Evolutionary conservation across 1,140 invertebrate genomes (phyloP), one percentile per base, ranked within the genome.

Genomic region (Physella acuta): DNA sequence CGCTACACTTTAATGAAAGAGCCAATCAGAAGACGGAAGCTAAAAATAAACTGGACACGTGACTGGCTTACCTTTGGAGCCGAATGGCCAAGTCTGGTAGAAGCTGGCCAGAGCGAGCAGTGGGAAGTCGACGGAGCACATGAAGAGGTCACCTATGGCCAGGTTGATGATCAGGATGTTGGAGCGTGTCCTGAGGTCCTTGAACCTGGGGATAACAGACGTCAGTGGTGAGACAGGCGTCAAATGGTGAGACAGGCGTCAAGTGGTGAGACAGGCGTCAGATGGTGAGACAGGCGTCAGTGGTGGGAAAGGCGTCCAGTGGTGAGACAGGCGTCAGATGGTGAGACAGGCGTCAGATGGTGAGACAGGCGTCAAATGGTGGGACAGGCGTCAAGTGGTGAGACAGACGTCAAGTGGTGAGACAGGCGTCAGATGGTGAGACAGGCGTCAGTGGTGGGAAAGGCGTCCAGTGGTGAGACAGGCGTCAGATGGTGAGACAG

Each of bases 101-200:
- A 72, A 72, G 24, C 60, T 65, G 20, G 73, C 67, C 24, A 24
- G 44, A 16, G 67, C 66, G 26, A 70, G 52, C 0, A 74, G 59
- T 3, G 71, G 67, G 53, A 72, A 68, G 36, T 72, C 73, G 5
- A 74, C 31, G 3, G 37, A 3, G 24, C 68, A 66, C 73, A 74
- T 74, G 16, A 74, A 26, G 8, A 74, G 37, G 34, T 71, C 70
- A 26, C 61, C 73, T 3, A 72, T 36, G 11, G 70, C 67, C 62
- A 74, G 52, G 55, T 74, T 74, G 24, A 70, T 56, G 26, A 74
- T 69, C 24, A 74, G 58, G 3, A 74, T 51, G 34, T 74, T 74
- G 33, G 70, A 67, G 11, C 70, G 36, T 17, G 70, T 74, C 20
- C 71, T 34, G 51, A 74, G 55, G 30, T 58, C 67, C 39, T 61